Conservation (phyloP, 2,797 vertebrate genomes). For the Sebastes minor region DNA sequence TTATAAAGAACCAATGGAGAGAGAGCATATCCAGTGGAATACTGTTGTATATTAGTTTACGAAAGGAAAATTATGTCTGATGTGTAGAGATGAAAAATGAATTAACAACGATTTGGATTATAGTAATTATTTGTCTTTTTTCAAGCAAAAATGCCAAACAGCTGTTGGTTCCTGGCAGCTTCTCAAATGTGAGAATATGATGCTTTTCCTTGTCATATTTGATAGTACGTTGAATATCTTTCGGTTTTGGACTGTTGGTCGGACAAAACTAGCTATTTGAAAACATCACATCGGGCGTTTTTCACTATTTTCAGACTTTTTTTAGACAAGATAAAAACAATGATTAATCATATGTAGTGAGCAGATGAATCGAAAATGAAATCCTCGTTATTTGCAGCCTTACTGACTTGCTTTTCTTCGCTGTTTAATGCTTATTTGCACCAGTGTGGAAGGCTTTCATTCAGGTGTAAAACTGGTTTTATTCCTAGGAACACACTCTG, state of each 20-base stretch:
- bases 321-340: neutral
- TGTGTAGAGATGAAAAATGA: neutral
- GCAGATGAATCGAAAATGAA: neutral
- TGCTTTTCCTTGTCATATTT: neutral
- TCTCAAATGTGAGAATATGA: neutral
- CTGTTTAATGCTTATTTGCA: neutral
- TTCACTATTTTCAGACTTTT: neutral
- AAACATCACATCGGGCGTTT: neutral
- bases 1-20: slow-evolving; percentile 7
- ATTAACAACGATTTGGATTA: neutral
- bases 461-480: neutral
- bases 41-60: neutral
- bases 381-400: neutral
- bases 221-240: neutral
- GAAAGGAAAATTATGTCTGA: neutral
- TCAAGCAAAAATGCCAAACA: neutral
- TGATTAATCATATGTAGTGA: neutral
- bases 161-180: neutral
- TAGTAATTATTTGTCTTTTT: neutral
- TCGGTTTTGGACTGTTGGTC: neutral
- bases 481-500: neutral
- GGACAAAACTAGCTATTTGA: neutral
- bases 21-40: neutral
- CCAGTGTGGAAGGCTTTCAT: neutral
- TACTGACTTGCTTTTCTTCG: neutral